A percentile compares a stretch with the other conserved stretches of the same genome.
Conservation (phyloP, 2,113 vertebrate genomes). For the Myanophis thanlyinensis region DNA sequence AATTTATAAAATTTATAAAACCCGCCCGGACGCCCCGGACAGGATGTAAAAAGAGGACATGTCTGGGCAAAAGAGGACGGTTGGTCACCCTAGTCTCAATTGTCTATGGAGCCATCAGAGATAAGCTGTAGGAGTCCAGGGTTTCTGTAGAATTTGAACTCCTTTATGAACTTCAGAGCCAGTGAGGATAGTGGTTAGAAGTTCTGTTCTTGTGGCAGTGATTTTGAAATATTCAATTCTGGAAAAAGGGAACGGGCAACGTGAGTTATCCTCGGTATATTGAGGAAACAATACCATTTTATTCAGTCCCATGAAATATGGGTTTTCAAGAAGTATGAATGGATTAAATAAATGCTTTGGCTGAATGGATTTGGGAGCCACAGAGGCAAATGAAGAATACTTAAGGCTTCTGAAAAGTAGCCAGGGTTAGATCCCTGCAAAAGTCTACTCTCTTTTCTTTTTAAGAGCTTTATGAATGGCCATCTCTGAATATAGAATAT, state of each 20-base stretch:
- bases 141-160: not conserved
- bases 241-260: not conserved
- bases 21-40: too few species aligned
- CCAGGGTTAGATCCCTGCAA: not conserved
- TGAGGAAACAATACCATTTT: not conserved
- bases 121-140: not conserved
- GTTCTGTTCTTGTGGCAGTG: too few species aligned
- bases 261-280: not conserved
- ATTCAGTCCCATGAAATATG: not conserved
- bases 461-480: not conserved
- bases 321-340: not conserved
- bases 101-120: not conserved
- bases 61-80: too few species aligned
- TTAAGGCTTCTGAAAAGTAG: not conserved
- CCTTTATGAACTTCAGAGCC: not conserved
- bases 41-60: too few species aligned
- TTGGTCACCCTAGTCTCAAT: too few species aligned
- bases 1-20: too few species aligned
- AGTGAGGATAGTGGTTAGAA: not conserved
- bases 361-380: not conserved
- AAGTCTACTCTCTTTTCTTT: not conserved
- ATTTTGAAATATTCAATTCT: not conserved
- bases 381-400: not conserved
- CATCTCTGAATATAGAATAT: not conserved
- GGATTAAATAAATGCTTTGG: not conserved